phyloP scores from a whole-genome alignment of 2,797 vertebrate species.

The Lagodon rhomboides region DNA sequence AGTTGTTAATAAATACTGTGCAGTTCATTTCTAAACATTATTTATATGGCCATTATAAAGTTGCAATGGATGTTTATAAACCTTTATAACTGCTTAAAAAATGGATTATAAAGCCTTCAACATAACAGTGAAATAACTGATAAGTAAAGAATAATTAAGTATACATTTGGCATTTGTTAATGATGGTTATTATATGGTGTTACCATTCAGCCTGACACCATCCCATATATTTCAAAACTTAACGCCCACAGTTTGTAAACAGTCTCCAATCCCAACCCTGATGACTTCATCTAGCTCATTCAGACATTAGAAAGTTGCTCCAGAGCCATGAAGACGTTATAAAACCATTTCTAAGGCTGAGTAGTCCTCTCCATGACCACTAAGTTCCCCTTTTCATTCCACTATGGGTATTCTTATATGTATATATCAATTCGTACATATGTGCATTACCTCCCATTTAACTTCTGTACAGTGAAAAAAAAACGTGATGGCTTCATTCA shows the following conservation, averaged over 20 bases:
- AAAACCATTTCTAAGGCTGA: background rate
- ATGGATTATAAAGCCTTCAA: too few species aligned
- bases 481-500: background rate
- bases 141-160: too few species aligned
- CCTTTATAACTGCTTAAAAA: too few species aligned
- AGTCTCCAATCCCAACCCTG: background rate
- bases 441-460: conserved; percentile 3
- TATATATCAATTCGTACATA: background rate
- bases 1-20: too few species aligned
- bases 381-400: background rate
- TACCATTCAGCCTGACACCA: too few species aligned
- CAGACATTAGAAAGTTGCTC: background rate
- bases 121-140: too few species aligned
- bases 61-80: too few species aligned
- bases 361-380: background rate
- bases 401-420: background rate
- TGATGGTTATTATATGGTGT: too few species aligned
- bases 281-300: background rate
- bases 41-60: too few species aligned
- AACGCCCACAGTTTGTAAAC: background rate
- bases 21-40: too few species aligned
- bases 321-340: background rate
- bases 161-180: too few species aligned
- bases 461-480: background rate
- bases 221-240: background rate